These are phyloP conservation scores for Drosophila hydei DNA, from an alignment of 1,140 invertebrate species.

Conservation along the genomic window DNA sequence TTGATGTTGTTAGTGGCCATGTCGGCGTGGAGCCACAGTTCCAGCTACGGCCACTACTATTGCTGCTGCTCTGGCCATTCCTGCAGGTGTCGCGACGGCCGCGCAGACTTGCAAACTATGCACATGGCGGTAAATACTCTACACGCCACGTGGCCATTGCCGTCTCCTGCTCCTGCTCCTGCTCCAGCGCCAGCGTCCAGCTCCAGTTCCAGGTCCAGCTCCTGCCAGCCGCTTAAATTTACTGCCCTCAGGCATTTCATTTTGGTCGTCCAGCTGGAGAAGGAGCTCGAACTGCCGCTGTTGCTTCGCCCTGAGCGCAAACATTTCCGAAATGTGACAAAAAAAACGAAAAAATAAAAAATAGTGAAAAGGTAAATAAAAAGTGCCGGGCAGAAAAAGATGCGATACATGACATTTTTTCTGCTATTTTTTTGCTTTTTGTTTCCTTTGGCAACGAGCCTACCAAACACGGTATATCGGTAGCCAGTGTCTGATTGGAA, in stretches of 20 bases:
- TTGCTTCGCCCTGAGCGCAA: conserved; percentile 23
- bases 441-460: conserved; percentile 21
- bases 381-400: conserved; percentile 8
- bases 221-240: conserved; percentile 68
- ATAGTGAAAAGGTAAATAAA: conserved; percentile 7
- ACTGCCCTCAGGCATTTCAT: conserved; percentile 78
- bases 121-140: conserved; percentile 79
- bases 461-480: conserved; percentile 37
- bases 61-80: conserved; percentile 43
- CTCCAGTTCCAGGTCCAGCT: too few species aligned
- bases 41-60: background rate
- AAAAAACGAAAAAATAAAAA: conserved; percentile 32
- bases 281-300: conserved; percentile 21
- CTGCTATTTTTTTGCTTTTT: background rate
- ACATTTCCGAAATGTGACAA: conserved; percentile 54
- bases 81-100: conserved; percentile 69
- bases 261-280: conserved; percentile 41
- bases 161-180: background rate
- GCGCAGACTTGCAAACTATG: conserved; percentile 79
- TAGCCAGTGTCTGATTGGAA: conserved; percentile 39
- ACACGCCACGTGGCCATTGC: conserved; percentile 63
- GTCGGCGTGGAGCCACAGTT: conserved; percentile 33
- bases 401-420: conserved; percentile 39
- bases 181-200: background rate
- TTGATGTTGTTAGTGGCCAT: conserved; percentile 80